A percentile compares a stretch with the other conserved stretches of the same genome.
These are phyloP conservation scores for Vombatus ursinus DNA, from an alignment of 2,113 vertebrate species.

Conservation along the genomic window DNA sequence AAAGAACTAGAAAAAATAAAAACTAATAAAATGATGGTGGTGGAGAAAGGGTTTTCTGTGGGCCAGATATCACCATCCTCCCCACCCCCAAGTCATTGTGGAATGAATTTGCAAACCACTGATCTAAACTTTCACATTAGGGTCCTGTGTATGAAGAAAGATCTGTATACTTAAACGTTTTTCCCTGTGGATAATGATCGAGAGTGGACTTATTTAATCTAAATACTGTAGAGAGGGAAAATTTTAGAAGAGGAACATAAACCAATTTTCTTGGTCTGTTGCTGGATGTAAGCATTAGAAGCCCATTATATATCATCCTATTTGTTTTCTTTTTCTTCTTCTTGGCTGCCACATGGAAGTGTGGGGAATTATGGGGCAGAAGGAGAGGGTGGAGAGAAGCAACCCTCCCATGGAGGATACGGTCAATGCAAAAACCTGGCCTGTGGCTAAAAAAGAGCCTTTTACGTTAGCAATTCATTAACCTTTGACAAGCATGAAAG, in stretches of 20 bases:
- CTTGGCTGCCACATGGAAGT: neutral
- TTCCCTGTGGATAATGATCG: constrained; percentile 25
- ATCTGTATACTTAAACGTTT: constrained; percentile 15
- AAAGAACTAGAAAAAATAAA: constrained; percentile 12
- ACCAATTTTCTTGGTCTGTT: constrained; percentile 28
- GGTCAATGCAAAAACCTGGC: constrained; percentile 18
- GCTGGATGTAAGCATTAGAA: constrained; percentile 1
- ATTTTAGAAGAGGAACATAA: constrained; percentile 39
- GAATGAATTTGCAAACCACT: constrained; percentile 1
- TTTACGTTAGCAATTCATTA: constrained; percentile 26
- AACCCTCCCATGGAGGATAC: neutral
- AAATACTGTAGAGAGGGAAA: neutral
- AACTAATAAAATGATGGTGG: neutral
- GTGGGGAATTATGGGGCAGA: constrained; percentile 11
- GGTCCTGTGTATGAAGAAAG: constrained; percentile 3
- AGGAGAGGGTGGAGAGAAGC: neutral
- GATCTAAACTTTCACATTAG: constrained; percentile 28
- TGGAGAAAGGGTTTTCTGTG: neutral
- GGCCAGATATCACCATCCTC: neutral
- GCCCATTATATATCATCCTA: constrained; percentile 2
- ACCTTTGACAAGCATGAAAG: constrained; percentile 51
- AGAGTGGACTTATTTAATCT: constrained; percentile 36
- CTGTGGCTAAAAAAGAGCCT: constrained; percentile 29
- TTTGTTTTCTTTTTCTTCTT: constrained; percentile 21
- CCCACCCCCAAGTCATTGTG: constrained; percentile 12